phyloP scores from a whole-genome alignment of 2,797 vertebrate genomes.

The Aeoliscus strigatus region DNA sequence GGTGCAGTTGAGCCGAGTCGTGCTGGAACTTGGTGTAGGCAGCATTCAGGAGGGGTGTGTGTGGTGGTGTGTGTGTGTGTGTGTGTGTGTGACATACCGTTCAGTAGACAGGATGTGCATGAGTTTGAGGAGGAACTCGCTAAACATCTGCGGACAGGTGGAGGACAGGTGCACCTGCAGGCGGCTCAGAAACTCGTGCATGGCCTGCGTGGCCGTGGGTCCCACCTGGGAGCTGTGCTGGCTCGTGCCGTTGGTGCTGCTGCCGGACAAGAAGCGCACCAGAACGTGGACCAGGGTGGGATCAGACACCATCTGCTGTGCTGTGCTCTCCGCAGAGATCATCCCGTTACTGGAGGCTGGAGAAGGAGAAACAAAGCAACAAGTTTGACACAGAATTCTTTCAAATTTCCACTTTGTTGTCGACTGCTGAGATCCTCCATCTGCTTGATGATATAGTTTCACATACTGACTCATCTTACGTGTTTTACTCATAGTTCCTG shows the following conservation, averaged over 20 bases:
- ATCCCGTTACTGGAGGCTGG: slow-evolving; percentile 78
- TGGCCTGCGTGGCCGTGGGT: slow-evolving; percentile 96
- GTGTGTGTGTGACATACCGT: slow-evolving; percentile 73
- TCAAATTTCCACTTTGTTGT: neutral
- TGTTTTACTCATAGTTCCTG: too few species aligned
- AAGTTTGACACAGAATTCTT: slow-evolving; percentile 10
- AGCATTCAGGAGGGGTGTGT: too few species aligned
- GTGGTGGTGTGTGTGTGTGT: too few species aligned
- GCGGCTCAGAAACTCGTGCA: slow-evolving; percentile 96
- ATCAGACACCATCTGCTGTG: slow-evolving; percentile 94
- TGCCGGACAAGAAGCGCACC: slow-evolving; percentile 95
- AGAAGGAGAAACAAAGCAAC: too few species aligned
- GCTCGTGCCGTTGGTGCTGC: slow-evolving; percentile 91
- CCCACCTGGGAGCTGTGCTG: slow-evolving; percentile 98
- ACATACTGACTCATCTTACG: too few species aligned
- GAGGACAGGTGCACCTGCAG: slow-evolving; percentile 97
- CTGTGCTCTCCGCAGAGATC: slow-evolving; percentile 88
- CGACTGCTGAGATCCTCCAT: too few species aligned
- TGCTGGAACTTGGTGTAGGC: too few species aligned
- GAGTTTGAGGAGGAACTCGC: slow-evolving; percentile 95
- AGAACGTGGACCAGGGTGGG: slow-evolving; percentile 92
- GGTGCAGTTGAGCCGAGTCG: too few species aligned
- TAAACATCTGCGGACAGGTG: slow-evolving; percentile 96
- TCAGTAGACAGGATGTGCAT: slow-evolving; percentile 97
- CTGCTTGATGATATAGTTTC: too few species aligned